Conservation (phyloP, 2,888 invertebrate species). For the Agrenia bidenticulata region DNA sequence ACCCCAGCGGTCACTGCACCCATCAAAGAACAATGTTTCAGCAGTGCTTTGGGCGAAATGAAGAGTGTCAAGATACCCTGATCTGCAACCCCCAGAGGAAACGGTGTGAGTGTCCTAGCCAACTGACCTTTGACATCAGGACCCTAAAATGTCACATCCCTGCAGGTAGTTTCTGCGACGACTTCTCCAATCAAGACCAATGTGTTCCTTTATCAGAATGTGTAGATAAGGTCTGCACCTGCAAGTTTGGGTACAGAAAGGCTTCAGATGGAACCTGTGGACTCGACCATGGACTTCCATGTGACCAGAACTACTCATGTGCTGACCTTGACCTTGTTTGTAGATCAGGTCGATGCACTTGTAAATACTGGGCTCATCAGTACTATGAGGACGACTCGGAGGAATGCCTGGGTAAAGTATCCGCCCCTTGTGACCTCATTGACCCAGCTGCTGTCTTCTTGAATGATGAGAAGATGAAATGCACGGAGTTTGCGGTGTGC, state of each 20-base stretch:
- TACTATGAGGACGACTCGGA: slow-evolving; percentile 29
- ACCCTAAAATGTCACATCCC: slow-evolving; percentile 24
- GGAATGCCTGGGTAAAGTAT: slow-evolving; percentile 35
- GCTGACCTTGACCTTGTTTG: slow-evolving; percentile 34
- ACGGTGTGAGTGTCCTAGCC: slow-evolving; percentile 21
- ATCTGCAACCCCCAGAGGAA: slow-evolving; percentile 5
- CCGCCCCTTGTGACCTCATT: slow-evolving; percentile 37
- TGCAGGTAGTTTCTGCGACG: slow-evolving; percentile 19
- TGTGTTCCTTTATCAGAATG: slow-evolving; percentile 28
- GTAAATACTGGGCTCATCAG: slow-evolving; percentile 37
- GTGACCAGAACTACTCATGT: slow-evolving; percentile 24
- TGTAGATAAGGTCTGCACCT: slow-evolving; percentile 20
- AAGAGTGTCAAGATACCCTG: slow-evolving; percentile 7
- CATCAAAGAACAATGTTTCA: slow-evolving; percentile 19
- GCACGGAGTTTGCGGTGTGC: slow-evolving; percentile 28
- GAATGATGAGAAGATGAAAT: not conserved
- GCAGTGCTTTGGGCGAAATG: not conserved
- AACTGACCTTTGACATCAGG: slow-evolving; percentile 24
- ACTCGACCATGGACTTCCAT: slow-evolving; percentile 22
- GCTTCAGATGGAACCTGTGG: slow-evolving; percentile 28
- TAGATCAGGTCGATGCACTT: slow-evolving; percentile 33
- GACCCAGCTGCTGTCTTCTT: too few species aligned
- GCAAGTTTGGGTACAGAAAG: slow-evolving; percentile 15
- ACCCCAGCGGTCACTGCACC: slow-evolving; percentile 19
- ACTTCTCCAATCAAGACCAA: slow-evolving; percentile 18